phyloP scores from a whole-genome alignment of 2,113 vertebrate genomes.

The Brevimyrus niger region DNA sequence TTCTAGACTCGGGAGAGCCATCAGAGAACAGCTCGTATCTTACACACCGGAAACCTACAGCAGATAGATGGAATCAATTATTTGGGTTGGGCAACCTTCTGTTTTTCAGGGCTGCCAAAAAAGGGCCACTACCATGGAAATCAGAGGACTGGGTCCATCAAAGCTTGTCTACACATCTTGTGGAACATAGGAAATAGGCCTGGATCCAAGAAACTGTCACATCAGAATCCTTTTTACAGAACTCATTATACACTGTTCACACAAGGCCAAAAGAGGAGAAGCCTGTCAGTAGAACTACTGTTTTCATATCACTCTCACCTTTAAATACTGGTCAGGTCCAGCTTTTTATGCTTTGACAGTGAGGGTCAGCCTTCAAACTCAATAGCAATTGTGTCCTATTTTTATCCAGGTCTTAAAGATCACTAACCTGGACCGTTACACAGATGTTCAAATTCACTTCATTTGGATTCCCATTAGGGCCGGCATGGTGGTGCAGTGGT shows the following conservation, averaged over 20 bases:
- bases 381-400: not conserved
- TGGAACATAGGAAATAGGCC: not conserved
- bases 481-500: too few relatives aligned
- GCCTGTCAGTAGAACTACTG: not conserved
- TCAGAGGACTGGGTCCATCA: not conserved
- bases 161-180: not conserved
- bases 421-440: not conserved
- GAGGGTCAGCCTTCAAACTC: not conserved
- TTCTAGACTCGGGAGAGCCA: constrained; percentile 21
- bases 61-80: constrained; percentile 12
- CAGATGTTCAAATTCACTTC: not conserved
- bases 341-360: not conserved
- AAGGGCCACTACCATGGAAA: not conserved
- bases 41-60: constrained; percentile 21
- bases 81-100: not conserved
- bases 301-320: not conserved
- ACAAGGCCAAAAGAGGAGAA: not conserved
- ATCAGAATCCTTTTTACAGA: not conserved
- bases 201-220: not conserved
- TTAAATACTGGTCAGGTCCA: not conserved
- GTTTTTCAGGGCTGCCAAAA: not conserved
- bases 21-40: constrained; percentile 26
- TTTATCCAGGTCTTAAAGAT: not conserved
- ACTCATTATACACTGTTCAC: not conserved
- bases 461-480: not conserved